These are phyloP conservation scores for Chironex yamaguchii DNA, from an alignment of 30 jellyfish, hydroid and myxozoan species.

Conservation along the genomic window DNA sequence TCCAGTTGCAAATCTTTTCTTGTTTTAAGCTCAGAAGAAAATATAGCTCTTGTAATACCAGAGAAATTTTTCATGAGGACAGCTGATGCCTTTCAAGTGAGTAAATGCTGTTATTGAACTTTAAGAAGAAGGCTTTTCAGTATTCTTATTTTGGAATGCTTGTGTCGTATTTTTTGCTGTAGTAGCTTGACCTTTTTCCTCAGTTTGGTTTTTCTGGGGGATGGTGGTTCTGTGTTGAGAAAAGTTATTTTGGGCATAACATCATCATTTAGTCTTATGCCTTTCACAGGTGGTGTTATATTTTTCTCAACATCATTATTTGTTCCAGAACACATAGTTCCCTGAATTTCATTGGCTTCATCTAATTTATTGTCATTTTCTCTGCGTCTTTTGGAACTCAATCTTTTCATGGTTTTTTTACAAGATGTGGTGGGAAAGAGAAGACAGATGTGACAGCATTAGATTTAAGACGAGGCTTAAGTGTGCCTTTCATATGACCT, in stretches of 20 bases:
- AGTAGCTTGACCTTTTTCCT: not conserved
- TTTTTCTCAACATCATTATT: too few relatives aligned
- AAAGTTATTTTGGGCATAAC: not conserved
- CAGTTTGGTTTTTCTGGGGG: slow-evolving; percentile 28
- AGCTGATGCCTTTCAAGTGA: not conserved
- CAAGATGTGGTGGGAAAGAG: not conserved
- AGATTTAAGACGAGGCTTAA: not conserved
- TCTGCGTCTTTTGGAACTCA: slow-evolving; percentile 17
- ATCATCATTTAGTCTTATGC: not conserved
- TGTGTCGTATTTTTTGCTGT: slow-evolving; percentile 18
- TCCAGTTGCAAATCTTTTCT: slow-evolving; percentile 11
- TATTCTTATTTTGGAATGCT: not conserved
- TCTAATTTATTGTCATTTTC: too few relatives aligned
- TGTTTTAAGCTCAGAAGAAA: not conserved
- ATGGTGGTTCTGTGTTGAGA: not conserved
- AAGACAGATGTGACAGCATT: slow-evolving; percentile 15
- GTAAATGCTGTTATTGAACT: not conserved
- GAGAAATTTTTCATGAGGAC: slow-evolving; percentile 3
- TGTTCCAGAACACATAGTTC: too few relatives aligned
- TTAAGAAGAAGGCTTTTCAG: not conserved
- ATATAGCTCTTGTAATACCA: slow-evolving; percentile 44
- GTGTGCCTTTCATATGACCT: not conserved
- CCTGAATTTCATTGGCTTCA: too few relatives aligned
- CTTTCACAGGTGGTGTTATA: too few relatives aligned
- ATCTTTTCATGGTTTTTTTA: not conserved